These are phyloP conservation scores for Macaria liturata DNA, from an alignment of 2,888 invertebrate species.

Conservation along the genomic window DNA sequence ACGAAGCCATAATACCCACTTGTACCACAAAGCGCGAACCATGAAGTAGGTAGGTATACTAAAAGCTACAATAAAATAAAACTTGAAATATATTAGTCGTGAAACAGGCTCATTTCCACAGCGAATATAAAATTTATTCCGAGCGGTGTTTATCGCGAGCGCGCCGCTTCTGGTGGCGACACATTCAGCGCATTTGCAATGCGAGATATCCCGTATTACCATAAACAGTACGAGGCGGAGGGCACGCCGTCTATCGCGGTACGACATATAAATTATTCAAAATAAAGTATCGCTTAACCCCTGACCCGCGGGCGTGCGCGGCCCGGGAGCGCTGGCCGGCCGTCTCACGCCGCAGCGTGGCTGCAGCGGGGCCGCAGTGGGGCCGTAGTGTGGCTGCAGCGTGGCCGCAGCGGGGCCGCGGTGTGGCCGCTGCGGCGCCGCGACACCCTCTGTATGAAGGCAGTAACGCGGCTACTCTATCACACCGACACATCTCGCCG, in stretches of 20 bases:
- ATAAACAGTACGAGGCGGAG: conserved; percentile 81
- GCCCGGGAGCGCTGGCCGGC: conserved; percentile 37
- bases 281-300: conserved; percentile 84
- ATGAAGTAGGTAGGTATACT: conserved; percentile 24
- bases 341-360: conserved; percentile 14
- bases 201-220: conserved; percentile 81
- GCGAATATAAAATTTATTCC: conserved; percentile 57
- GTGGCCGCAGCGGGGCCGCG: conserved; percentile 6
- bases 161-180: conserved; percentile 70
- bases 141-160: conserved; percentile 65
- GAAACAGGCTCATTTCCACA: conserved; percentile 56
- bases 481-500: conserved; percentile 21
- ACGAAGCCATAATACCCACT: conserved; percentile 24
- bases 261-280: conserved; percentile 83
- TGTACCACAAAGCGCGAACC: conserved; percentile 32
- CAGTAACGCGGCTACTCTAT: conserved; percentile 22
- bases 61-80: conserved; percentile 46
- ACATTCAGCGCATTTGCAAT: conserved; percentile 82
- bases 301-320: conserved; percentile 54
- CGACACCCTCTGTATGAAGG: conserved; percentile 30
- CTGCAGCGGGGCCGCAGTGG: neutral
- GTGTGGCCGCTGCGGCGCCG: conserved; percentile 17
- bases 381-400: neutral
- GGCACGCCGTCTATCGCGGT: conserved; percentile 80
- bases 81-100: conserved; percentile 54